Evolutionary conservation across 1,140 invertebrate species (phyloP).

Genomic region (Lerema accius): DNA sequence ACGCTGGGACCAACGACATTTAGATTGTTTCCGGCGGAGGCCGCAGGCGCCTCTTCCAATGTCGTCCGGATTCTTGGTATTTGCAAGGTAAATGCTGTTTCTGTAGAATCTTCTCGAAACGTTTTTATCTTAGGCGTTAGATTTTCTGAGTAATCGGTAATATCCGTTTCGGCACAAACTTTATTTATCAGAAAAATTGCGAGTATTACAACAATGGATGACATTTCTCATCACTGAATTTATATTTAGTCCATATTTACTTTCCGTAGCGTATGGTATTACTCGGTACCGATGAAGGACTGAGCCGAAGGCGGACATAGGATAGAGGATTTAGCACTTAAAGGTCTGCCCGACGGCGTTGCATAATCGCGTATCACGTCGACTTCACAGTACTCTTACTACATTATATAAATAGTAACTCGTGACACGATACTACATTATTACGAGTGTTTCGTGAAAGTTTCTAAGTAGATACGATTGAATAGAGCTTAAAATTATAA

Average conservation of each 20-base stretch:
- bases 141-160: slow-evolving; percentile 31
- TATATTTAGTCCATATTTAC: slow-evolving; percentile 44
- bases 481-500: too few relatives aligned
- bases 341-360: slow-evolving; percentile 71
- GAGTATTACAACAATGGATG: slow-evolving; percentile 48
- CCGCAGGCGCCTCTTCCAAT: slow-evolving; percentile 62
- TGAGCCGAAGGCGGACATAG: slow-evolving; percentile 59
- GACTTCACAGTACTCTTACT: slow-evolving; percentile 61
- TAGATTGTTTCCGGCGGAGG: slow-evolving; percentile 72
- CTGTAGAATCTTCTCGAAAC: slow-evolving; percentile 46
- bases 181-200: slow-evolving; percentile 57
- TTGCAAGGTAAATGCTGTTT: slow-evolving; percentile 65
- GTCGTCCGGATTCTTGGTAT: slow-evolving; percentile 59
- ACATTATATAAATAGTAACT: slow-evolving; percentile 70
- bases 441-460: neutral
- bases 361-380: slow-evolving; percentile 65
- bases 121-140: slow-evolving; percentile 53
- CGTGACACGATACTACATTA: slow-evolving; percentile 35
- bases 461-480: neutral
- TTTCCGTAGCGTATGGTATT: slow-evolving; percentile 52
- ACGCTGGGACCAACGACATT: slow-evolving; percentile 53
- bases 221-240: slow-evolving; percentile 42
- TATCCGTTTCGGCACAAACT: slow-evolving; percentile 52
- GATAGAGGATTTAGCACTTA: slow-evolving; percentile 79
- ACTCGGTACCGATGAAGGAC: slow-evolving; percentile 53